Conservation (phyloP, 2,113 vertebrate species). For the Geococcyx californianus region DNA sequence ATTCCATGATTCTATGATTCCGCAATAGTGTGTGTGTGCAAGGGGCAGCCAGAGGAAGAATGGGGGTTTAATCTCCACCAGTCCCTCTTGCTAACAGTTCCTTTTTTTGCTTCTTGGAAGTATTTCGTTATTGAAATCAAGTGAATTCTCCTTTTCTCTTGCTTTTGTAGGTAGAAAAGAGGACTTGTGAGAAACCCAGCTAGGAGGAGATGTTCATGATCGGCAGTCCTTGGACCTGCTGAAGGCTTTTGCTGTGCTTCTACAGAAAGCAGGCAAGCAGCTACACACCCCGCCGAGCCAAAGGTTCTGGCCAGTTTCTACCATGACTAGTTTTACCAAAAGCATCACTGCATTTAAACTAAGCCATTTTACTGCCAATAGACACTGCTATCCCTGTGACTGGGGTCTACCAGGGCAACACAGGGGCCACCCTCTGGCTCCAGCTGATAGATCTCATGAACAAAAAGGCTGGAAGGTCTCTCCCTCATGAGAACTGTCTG, state of each 20-base stretch:
- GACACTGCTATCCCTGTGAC: neutral
- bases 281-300: neutral
- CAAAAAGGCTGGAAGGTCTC: neutral
- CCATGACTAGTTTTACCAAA: neutral
- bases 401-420: neutral
- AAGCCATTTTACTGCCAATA: neutral
- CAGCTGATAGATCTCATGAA: neutral
- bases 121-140: neutral
- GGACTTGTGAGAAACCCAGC: neutral
- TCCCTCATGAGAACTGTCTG: neutral
- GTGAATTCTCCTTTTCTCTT: neutral
- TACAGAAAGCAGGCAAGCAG: neutral
- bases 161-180: neutral
- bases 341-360: neutral
- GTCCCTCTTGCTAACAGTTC: neutral
- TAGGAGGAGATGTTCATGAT: neutral
- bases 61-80: neutral
- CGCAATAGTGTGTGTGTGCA: too few relatives aligned
- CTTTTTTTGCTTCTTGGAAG: neutral
- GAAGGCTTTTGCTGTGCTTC: neutral
- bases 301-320: neutral
- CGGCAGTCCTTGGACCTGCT: neutral
- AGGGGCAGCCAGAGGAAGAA: neutral
- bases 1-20: too few relatives aligned
- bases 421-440: neutral